A percentile compares a stretch with the other conserved stretches of the same genome.
phyloP scores from a whole-genome alignment of 30 jellyfish, hydroid and myxozoan genomes.

The Chironex yamaguchii region DNA sequence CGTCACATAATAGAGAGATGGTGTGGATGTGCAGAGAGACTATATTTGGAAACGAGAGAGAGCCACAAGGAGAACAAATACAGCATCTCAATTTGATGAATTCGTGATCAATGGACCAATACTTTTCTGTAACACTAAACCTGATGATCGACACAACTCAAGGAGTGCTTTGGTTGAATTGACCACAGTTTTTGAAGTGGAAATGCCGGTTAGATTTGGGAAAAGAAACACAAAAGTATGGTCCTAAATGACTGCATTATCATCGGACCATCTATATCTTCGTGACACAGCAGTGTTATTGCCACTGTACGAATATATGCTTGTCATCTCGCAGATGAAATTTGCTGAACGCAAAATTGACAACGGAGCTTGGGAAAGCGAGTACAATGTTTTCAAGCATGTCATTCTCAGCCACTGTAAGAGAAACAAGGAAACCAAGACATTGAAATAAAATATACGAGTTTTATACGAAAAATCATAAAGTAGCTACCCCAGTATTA shows the following conservation, averaged over 20 bases:
- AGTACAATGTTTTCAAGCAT: constrained; percentile 3
- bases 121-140: not conserved
- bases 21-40: too few species aligned
- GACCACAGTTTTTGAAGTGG: constrained; percentile 35
- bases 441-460: too few species aligned
- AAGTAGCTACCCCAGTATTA: not conserved
- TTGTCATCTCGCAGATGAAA: not conserved
- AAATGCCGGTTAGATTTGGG: constrained; percentile 23
- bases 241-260: constrained; percentile 17
- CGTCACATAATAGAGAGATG: too few species aligned
- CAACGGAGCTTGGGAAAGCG: constrained; percentile 24
- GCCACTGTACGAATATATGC: constrained; percentile 25
- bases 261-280: not conserved
- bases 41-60: too few species aligned
- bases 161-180: not conserved
- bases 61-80: not conserved
- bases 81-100: not conserved
- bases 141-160: constrained; percentile 8
- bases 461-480: constrained; percentile 10
- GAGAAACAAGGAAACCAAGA: too few species aligned
- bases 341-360: constrained; percentile 7
- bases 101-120: not conserved
- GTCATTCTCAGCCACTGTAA: constrained; percentile 35
- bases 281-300: constrained; percentile 11
- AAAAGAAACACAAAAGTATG: constrained; percentile 27